Evolutionary conservation across 2,797 vertebrate genomes (phyloP).

Genomic region (Coccyzus lansbergi): DNA sequence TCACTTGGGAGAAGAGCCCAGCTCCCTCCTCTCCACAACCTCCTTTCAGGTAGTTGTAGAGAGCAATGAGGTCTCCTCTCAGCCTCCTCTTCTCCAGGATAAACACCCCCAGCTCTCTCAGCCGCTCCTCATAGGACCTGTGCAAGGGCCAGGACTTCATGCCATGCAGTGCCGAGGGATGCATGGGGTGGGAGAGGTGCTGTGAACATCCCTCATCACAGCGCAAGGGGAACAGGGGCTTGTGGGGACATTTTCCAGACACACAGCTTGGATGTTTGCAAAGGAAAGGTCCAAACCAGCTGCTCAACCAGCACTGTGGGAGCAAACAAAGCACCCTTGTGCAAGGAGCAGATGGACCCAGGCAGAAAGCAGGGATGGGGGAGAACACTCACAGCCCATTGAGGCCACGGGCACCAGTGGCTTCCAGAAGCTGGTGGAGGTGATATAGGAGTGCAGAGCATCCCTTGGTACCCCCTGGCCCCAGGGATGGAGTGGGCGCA

Average conservation of each 20-base stretch:
- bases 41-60: too few species aligned
- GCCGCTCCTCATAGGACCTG: too few species aligned
- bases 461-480: background rate
- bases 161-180: background rate
- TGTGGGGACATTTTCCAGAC: background rate
- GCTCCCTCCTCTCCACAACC: too few species aligned
- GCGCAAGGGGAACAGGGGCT: background rate
- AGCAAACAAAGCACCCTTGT: background rate
- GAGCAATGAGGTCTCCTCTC: too few species aligned
- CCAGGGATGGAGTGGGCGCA: background rate
- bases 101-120: too few species aligned
- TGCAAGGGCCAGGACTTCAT: background rate
- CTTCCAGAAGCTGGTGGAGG: background rate
- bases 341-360: background rate
- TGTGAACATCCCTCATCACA: background rate
- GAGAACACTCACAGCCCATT: fast-evolving
- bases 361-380: background rate
- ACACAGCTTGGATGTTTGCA: background rate
- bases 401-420: fast-evolving
- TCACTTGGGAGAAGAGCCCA: too few species aligned
- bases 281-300: background rate
- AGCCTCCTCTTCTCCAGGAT: too few species aligned
- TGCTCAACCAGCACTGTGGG: background rate
- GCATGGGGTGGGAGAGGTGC: background rate
- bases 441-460: background rate